These are phyloP conservation scores for Pachypsylla venusta DNA, from an alignment of 1,140 invertebrate genomes.

Conservation along the genomic window DNA sequence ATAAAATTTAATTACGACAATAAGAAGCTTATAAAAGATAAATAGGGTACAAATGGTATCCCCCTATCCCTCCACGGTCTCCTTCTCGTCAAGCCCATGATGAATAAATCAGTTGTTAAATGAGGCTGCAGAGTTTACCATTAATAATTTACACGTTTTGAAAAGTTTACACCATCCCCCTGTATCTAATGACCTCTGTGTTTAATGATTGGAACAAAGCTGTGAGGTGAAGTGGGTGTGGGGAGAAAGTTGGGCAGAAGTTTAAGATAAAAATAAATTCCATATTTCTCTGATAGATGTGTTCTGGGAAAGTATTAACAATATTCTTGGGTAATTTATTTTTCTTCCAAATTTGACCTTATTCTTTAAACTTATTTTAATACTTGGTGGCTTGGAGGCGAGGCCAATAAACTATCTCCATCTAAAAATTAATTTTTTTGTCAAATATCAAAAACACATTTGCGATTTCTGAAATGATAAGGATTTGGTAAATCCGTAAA, in stretches of 20 bases:
- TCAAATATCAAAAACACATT: no score
- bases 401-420: no score
- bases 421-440: no score
- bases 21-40: not conserved
- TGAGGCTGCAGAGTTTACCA: slow-evolving; percentile 5
- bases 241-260: not conserved
- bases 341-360: no score
- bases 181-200: not conserved
- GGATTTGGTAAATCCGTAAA: no score
- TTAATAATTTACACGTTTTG: slow-evolving; percentile 4
- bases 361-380: no score
- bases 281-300: no score
- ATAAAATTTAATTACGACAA: slow-evolving; percentile 9
- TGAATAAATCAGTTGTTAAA: slow-evolving; percentile 8
- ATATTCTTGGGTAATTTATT: no score
- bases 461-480: no score
- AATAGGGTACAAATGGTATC: slow-evolving; percentile 1
- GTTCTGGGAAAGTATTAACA: no score
- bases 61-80: not conserved
- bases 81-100: not conserved
- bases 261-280: not conserved
- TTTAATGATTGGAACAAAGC: not conserved
- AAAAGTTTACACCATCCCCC: not conserved
- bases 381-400: no score
- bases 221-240: not conserved